A percentile compares a stretch with the other conserved stretches of the same genome.
Conservation (phyloP, 2,888 invertebrate genomes). For the Lissocephala sabroskyi region DNA sequence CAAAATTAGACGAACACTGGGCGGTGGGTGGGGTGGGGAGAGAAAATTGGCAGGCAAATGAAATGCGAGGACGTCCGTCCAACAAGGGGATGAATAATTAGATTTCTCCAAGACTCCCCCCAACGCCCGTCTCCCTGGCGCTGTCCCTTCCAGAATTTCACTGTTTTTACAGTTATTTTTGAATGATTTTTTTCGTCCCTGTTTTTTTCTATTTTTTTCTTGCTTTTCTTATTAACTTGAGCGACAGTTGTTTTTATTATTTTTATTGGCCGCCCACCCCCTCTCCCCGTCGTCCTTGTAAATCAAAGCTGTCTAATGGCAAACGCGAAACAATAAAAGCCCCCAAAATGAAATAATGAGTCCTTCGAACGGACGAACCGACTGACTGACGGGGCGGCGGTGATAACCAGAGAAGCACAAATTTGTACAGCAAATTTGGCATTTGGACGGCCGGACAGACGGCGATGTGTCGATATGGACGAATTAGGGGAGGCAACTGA, state of each 20-base stretch:
- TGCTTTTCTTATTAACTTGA: slow-evolving; percentile 60
- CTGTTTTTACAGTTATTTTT: slow-evolving; percentile 68
- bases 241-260: slow-evolving; percentile 67
- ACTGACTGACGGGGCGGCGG: not conserved
- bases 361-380: no score
- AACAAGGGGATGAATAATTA: slow-evolving; percentile 70
- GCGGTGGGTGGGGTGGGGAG: slow-evolving; percentile 1
- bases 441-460: not conserved
- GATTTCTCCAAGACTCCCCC: slow-evolving; percentile 54
- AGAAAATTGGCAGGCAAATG: slow-evolving; percentile 17
- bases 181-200: slow-evolving; percentile 55
- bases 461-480: no score
- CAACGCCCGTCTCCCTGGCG: slow-evolving; percentile 9
- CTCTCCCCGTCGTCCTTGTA: slow-evolving; percentile 30
- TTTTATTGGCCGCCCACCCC: slow-evolving; percentile 46
- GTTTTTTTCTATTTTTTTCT: slow-evolving; percentile 20
- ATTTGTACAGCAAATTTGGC: not conserved
- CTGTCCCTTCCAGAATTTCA: slow-evolving; percentile 47
- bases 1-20: no score
- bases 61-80: slow-evolving; percentile 15
- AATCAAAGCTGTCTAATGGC: slow-evolving; percentile 67
- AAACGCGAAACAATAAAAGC: slow-evolving; percentile 67
- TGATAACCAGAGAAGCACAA: not conserved
- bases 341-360: slow-evolving; percentile 62
- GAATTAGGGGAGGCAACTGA: no score